Base-by-base conservation (phyloP, 2,888 invertebrate species). In the Drosophila borealis region DNA sequence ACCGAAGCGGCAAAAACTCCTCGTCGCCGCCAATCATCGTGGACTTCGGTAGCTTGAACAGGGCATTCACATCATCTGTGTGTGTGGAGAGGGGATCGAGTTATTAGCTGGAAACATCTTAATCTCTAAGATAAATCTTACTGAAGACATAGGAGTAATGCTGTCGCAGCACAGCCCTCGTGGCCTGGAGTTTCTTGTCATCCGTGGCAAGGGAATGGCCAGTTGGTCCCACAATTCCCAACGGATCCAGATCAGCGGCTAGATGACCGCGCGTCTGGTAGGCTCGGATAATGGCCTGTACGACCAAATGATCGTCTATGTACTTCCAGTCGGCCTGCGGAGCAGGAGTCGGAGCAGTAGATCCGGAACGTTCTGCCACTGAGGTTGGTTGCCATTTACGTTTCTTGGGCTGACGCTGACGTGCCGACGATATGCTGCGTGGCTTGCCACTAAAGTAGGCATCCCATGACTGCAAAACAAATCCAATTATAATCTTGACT, bases 1-100 rank as follows among this genome's bases (percentile, higher is more conserved):
- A 83, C 83, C 67, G 95, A 29, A 99, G 93, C 0, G 98, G 96
- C 82, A 99, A 93, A 13, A 96, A 95, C 89, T 96, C 96, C 73
- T 97, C 96, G 83, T 96, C 95, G 57, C 98, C 98, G 11, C 98
- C 98, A 91, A 99, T 99, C 93, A 97, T 98, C n/a, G 99, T 99
- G 17, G 98, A 98, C 5, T 96, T 96, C 11, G 99, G 99, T 78
- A 99, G 93, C 92, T 98, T 97, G 92, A 99, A 99, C 67, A 96
- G 95, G 77, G 98, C 95, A 90, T 98, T 98, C 96, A 99, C 96
- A 92, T 99, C 98, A 80, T 96, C 95, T 92, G 17, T 36, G 34
- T 36, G 34, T 9, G 13, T 19, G 29, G 9, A 25, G 2, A 44
- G 17, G 41, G 17, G 5, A 33, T 11, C 0, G 11, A 6, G 0